Evolutionary conservation across 2,113 vertebrate species (phyloP).

Genomic region (Sporophila hypoxantha): DNA sequence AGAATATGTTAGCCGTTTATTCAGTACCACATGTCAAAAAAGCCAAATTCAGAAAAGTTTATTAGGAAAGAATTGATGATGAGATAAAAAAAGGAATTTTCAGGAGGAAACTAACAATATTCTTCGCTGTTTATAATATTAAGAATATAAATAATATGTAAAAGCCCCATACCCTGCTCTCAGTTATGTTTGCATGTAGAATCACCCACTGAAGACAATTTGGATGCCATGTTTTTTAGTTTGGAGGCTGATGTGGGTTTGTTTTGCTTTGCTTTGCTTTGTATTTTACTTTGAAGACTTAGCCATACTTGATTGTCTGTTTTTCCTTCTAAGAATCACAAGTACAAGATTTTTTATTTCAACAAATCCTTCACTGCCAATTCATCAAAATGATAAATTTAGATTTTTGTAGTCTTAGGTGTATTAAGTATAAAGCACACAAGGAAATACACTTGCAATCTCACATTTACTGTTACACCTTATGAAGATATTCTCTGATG

Average conservation of each 20-base stretch:
- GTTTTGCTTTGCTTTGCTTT: not conserved
- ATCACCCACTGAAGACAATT: not conserved
- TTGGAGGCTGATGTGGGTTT: not conserved
- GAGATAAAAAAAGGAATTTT: not conserved
- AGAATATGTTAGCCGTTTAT: not conserved
- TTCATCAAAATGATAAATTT: not conserved
- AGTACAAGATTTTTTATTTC: not conserved
- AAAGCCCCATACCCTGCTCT: fast-evolving
- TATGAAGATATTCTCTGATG: not conserved
- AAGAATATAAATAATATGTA: not conserved
- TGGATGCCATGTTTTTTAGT: not conserved
- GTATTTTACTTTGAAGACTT: not conserved
- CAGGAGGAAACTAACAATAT: not conserved
- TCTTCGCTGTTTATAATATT: not conserved
- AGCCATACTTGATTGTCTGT: not conserved
- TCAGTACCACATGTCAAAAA: not conserved
- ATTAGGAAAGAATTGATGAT: not conserved
- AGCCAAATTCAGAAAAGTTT: not conserved
- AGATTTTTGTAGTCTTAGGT: not conserved
- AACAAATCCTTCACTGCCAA: not conserved
- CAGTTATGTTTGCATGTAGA: not conserved
- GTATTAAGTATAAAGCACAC: not conserved
- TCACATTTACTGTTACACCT: not conserved
- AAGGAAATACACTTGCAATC: not conserved
- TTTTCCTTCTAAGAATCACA: not conserved